A percentile compares a stretch with the other conserved stretches of the same genome.
Evolutionary conservation across 1,140 invertebrate genomes (phyloP).

Genomic region (Tetramorium simillimum): DNA sequence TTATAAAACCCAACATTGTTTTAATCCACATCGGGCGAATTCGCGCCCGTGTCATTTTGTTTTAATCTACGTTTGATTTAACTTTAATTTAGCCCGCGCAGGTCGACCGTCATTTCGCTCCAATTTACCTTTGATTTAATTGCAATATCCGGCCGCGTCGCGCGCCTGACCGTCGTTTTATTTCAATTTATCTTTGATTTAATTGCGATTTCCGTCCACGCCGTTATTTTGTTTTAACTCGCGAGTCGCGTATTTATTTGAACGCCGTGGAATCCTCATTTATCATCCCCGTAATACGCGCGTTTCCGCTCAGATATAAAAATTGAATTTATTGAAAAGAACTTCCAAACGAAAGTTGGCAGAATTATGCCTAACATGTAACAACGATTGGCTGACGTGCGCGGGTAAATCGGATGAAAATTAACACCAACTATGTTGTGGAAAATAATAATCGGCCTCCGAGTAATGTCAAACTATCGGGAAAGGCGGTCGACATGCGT

Average conservation of each 20-base stretch:
- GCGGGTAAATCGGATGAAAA: conserved; percentile 1
- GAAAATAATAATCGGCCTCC: not conserved
- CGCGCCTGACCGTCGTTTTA: conserved; percentile 23
- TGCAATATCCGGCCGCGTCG: conserved; percentile 53
- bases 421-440: not conserved
- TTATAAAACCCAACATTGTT: conserved; percentile 44
- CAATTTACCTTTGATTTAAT: conserved; percentile 61
- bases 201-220: conserved; percentile 49
- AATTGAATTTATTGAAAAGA: not conserved
- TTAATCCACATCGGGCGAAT: conserved; percentile 34
- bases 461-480: not conserved
- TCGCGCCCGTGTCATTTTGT: conserved; percentile 46
- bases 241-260: conserved; percentile 6
- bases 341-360: not conserved
- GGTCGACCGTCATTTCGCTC: conserved; percentile 55
- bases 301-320: not conserved
- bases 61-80: conserved; percentile 60
- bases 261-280: not conserved
- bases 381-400: not conserved
- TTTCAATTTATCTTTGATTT: conserved; percentile 57
- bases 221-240: conserved; percentile 49
- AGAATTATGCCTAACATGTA: not conserved
- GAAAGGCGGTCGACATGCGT: not conserved
- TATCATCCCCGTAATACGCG: not conserved
- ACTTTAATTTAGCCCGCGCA: conserved; percentile 56